Percentiles rank a stretch among this genome's conserved stretches.
Evolutionary conservation across 2,113 vertebrate species (phyloP).

Genomic region (Crypturellus undulatus): DNA sequence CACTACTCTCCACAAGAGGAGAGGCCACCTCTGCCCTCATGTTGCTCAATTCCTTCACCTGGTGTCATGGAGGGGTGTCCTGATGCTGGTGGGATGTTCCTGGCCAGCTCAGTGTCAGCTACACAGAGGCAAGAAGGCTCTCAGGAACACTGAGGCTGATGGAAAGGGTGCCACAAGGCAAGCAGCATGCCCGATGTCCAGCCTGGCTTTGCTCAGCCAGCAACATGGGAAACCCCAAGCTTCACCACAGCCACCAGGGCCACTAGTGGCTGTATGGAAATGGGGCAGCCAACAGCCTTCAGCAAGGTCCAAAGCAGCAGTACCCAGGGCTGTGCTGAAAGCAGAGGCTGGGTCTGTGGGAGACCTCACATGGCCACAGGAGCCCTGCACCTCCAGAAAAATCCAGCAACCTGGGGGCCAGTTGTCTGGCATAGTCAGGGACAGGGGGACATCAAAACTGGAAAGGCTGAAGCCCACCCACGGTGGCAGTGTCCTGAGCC

Average conservation of each 20-base stretch:
- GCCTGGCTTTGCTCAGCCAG: neutral
- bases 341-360: neutral
- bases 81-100: neutral
- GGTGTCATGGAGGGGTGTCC: neutral
- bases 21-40: neutral
- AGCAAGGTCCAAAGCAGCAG: neutral
- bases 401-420: neutral
- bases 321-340: neutral
- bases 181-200: neutral
- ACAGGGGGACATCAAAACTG: neutral
- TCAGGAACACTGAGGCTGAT: neutral
- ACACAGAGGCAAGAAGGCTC: accelerated
- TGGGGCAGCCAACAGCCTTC: no score
- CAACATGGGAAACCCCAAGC: neutral
- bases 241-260: neutral
- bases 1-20: neutral
- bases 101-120: accelerated
- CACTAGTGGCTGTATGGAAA: no score
- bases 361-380: neutral
- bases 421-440: neutral
- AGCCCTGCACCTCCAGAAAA: neutral
- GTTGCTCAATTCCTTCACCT: accelerated
- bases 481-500: neutral
- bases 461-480: neutral
- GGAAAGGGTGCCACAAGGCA: neutral